phyloP scores from a whole-genome alignment of 2,888 invertebrate genomes.

The Noctua comes region DNA sequence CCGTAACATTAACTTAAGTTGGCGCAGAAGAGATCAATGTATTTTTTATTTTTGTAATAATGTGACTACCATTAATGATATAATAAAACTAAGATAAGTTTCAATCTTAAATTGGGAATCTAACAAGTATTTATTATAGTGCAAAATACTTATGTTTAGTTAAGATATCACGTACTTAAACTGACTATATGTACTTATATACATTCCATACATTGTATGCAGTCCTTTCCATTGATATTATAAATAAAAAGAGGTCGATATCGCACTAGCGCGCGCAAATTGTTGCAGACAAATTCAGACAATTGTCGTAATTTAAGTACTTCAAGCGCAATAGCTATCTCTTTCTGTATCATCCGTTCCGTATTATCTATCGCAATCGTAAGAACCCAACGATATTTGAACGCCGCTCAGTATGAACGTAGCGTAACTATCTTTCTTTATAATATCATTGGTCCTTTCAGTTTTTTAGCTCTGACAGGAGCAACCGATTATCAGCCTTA shows the following conservation, averaged over 20 bases:
- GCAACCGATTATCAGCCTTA: background rate
- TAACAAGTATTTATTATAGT: slow-evolving; percentile 24
- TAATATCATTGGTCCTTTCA: background rate
- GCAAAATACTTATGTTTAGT: slow-evolving; percentile 20
- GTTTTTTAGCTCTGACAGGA: background rate
- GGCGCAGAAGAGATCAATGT: background rate
- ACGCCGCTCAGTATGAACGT: too few relatives aligned
- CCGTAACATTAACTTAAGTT: background rate
- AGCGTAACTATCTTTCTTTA: too few relatives aligned
- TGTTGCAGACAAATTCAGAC: too few relatives aligned
- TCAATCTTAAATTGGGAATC: slow-evolving; percentile 3
- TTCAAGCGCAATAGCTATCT: too few relatives aligned
- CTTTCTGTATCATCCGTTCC: too few relatives aligned
- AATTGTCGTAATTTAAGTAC: too few relatives aligned
- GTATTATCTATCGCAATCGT: too few relatives aligned
- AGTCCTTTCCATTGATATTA: too few relatives aligned
- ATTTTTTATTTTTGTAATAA: background rate
- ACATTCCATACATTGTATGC: slow-evolving; percentile 46
- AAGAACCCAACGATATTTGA: too few relatives aligned
- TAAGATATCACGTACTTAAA: slow-evolving; percentile 42
- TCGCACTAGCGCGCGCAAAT: too few relatives aligned
- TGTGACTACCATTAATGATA: background rate
- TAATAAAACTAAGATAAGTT: slow-evolving; percentile 1
- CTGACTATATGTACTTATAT: slow-evolving; percentile 49
- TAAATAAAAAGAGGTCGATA: too few relatives aligned